Base-by-base conservation (phyloP, 2,797 vertebrate species). In the Micrastur ruficollis region DNA sequence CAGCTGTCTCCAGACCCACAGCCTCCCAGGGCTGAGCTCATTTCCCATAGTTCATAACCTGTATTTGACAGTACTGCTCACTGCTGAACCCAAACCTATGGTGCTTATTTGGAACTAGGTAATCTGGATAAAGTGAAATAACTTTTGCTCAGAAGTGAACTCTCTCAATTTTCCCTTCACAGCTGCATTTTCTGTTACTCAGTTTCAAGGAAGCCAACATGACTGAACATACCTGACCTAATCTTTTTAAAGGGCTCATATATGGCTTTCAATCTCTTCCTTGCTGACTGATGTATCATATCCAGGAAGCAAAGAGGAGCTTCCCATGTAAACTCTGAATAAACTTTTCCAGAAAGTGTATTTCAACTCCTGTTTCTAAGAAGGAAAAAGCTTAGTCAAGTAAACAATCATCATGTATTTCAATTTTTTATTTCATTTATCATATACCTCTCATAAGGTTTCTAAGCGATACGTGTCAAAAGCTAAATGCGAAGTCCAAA, bases 101-200 rank as follows among this genome's bases (percentile, higher is more conserved):
- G 61, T 71, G 46, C 68, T 85, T 74, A 34, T 65, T 71, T 71
- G 68, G 40, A 91, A 65, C 65, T 32, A 32, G 50, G 68, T 68
- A 83, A 95, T 79, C 14, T 27, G 72, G 71, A 83, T 81, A 75
- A 92, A 93, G 92, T 32, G 22, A 87, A 93, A 50, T 83, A 76
- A 86, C 56, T 90, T 87, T 19, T 91, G 34, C 68, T 88, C 36
- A 65, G 68, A 94, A 81, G 47, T 31, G 29, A 88, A 81, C 34
- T 27, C 25, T 75, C 56, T 67, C 87, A 65, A 44, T 91, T 94
- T 91, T 79, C 49, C 27, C 76, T 83, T 91, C 85, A 52, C 44
- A 62, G 81, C 32, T 78, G 65, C 75, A 47, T 38, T 73, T 92
- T 92, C 70, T 86, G 53, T 88, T 75, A 91, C 79, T 81, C 58